phyloP scores from a whole-genome alignment of 2,113 vertebrate genomes.

The Melanocharis versteri region DNA sequence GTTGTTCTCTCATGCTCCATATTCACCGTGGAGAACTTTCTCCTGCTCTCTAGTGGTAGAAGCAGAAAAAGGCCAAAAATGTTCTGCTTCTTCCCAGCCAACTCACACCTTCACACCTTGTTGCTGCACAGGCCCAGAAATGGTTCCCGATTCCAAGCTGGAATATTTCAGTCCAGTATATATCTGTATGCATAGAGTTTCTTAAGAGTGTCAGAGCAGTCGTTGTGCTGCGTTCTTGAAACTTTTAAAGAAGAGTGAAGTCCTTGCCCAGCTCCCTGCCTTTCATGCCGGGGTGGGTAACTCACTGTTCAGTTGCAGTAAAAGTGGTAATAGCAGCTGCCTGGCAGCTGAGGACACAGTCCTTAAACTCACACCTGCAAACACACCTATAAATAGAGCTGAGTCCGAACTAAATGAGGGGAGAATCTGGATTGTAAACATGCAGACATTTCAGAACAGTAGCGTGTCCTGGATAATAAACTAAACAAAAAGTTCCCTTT shows the following conservation, averaged over 20 bases:
- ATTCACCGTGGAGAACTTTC: not conserved
- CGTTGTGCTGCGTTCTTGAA: not conserved
- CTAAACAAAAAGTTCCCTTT: not conserved
- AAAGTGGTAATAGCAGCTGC: not conserved
- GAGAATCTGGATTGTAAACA: not conserved
- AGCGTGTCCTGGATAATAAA: not conserved
- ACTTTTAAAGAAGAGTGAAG: not conserved
- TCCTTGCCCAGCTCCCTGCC: not conserved
- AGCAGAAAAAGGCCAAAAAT: not conserved
- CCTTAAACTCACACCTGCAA: not conserved
- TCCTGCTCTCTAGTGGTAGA: constrained; percentile 46
- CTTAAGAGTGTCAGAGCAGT: not conserved
- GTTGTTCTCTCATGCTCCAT: not conserved
- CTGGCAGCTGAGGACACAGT: not conserved
- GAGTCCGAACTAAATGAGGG: not conserved
- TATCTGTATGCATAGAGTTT: not conserved
- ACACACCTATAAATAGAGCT: not conserved
- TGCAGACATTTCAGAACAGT: not conserved
- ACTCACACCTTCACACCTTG: rapidly evolving
- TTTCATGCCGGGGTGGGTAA: not conserved
- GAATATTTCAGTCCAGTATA: not conserved
- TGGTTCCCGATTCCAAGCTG: not conserved
- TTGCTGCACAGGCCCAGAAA: not conserved
- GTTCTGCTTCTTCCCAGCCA: not conserved
- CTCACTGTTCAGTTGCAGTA: not conserved